These are phyloP conservation scores for Sebastes dallii DNA, from an alignment of 2,797 vertebrate species.

Conservation along the genomic window DNA sequence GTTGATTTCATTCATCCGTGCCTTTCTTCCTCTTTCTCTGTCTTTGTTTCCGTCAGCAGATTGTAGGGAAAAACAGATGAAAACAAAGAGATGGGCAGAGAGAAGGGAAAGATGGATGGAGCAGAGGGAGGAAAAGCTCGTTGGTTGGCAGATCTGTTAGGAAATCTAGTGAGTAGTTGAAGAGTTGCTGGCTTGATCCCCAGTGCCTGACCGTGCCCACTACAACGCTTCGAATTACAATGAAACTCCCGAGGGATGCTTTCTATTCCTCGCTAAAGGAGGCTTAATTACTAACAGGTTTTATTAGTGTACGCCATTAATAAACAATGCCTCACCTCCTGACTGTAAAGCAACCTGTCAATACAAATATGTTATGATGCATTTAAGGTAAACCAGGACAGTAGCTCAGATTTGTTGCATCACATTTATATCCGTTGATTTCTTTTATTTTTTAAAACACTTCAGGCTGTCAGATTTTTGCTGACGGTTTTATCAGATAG, in stretches of 20 bases:
- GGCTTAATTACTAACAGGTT: constrained; percentile 53
- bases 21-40: not conserved
- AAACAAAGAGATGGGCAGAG: constrained; percentile 35
- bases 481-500: not conserved
- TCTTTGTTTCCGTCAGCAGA: constrained; percentile 13
- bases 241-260: constrained; percentile 51
- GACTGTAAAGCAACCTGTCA: constrained; percentile 10
- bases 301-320: constrained; percentile 35
- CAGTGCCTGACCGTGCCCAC: constrained; percentile 49
- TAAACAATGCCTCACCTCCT: constrained; percentile 16
- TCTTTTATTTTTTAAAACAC: not conserved
- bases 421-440: not conserved
- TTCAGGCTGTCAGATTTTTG: not conserved
- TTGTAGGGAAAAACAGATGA: constrained; percentile 10
- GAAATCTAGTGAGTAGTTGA: constrained; percentile 42
- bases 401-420: not conserved
- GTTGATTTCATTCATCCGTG: not conserved
- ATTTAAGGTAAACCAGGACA: not conserved
- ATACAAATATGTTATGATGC: not conserved
- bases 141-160: constrained; percentile 37
- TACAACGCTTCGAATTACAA: constrained; percentile 50
- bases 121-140: constrained; percentile 22
- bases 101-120: constrained; percentile 18
- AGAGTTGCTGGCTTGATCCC: constrained; percentile 59
- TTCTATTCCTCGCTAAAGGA: constrained; percentile 1